Conservation (phyloP, 2,113 vertebrate genomes). For the Odontesthes bonariensis region DNA sequence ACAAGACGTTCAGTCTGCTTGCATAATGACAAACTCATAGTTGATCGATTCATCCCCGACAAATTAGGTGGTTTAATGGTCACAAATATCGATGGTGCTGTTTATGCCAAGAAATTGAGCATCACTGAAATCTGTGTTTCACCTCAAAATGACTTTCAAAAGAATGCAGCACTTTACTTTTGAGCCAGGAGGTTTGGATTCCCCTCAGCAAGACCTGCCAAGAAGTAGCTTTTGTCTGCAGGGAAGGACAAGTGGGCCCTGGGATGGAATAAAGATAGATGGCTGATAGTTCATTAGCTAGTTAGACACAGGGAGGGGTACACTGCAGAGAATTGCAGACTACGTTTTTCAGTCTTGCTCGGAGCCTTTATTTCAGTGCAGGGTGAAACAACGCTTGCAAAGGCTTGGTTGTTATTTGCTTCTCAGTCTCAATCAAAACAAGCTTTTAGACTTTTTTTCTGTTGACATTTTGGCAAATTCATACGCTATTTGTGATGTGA, state of each 20-base stretch:
- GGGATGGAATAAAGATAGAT: slow-evolving; percentile 57
- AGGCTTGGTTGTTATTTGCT: slow-evolving; percentile 8
- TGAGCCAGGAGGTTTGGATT: slow-evolving; percentile 60
- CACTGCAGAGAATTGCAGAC: slow-evolving; percentile 52
- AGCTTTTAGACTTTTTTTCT: slow-evolving; percentile 23
- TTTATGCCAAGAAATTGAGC: slow-evolving; percentile 37
- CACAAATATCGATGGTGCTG: slow-evolving; percentile 42
- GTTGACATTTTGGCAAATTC: slow-evolving; percentile 11
- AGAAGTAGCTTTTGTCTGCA: slow-evolving; percentile 64
- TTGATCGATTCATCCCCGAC: background rate
- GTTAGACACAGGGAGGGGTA: slow-evolving; percentile 47
- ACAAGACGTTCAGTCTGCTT: background rate
- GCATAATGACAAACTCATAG: background rate
- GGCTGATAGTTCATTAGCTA: slow-evolving; percentile 67
- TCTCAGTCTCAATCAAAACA: slow-evolving; percentile 14
- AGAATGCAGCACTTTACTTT: slow-evolving; percentile 47
- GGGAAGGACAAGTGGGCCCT: slow-evolving; percentile 61
- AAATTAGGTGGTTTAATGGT: slow-evolving; percentile 42
- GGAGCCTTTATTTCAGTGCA: slow-evolving; percentile 25
- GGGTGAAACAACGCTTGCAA: slow-evolving; percentile 13
- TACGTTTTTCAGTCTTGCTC: slow-evolving; percentile 39
- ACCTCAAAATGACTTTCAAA: slow-evolving; percentile 70
- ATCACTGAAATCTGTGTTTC: slow-evolving; percentile 42
- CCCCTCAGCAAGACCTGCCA: slow-evolving; percentile 63
- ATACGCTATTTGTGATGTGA: slow-evolving; percentile 29